Percentiles rank a stretch among this genome's conserved stretches.
phyloP scores from a whole-genome alignment of 30 jellyfish, hydroid and myxozoan species.

The Hydra vulgaris region DNA sequence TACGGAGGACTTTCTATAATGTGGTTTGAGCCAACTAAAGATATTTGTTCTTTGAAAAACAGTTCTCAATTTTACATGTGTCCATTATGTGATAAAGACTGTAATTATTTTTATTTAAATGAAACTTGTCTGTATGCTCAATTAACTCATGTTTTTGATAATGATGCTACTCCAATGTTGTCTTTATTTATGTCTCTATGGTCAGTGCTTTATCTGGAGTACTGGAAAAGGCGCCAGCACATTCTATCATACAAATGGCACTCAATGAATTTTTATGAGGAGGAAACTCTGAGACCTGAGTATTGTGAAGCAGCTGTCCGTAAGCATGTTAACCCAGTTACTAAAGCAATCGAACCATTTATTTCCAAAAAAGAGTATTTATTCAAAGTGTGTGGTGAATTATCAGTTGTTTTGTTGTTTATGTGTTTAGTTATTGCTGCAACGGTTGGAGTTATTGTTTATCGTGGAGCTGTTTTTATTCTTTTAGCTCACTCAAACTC shows the following conservation, averaged over 20 bases:
- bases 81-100: slow-evolving; percentile 29
- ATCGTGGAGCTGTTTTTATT: slow-evolving; percentile 35
- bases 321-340: slow-evolving; percentile 23
- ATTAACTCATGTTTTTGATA: slow-evolving; percentile 36
- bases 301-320: slow-evolving; percentile 32
- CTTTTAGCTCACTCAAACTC: slow-evolving; percentile 35
- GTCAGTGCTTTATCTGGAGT: slow-evolving; percentile 41
- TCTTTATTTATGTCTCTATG: slow-evolving; percentile 39
- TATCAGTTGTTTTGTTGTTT: slow-evolving; percentile 44
- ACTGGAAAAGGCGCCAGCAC: slow-evolving; percentile 41
- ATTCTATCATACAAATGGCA: slow-evolving; percentile 33
- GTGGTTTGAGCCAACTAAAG: slow-evolving; percentile 30
- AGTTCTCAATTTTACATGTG: slow-evolving; percentile 14
- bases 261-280: slow-evolving; percentile 28
- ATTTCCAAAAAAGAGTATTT: slow-evolving; percentile 21
- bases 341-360: slow-evolving; percentile 29
- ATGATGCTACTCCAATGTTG: slow-evolving; percentile 30
- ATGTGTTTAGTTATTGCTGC: slow-evolving; percentile 33
- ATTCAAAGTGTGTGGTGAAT: slow-evolving; percentile 25
- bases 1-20: slow-evolving; percentile 13
- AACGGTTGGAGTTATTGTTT: slow-evolving; percentile 35
- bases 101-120: slow-evolving; percentile 16
- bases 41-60: slow-evolving; percentile 19
- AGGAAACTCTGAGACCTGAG: slow-evolving; percentile 35
- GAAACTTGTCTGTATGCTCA: slow-evolving; percentile 24